Percentiles rank a stretch among this genome's conserved stretches.
These are phyloP conservation scores for Pseudomyrmex flavicornis DNA, from an alignment of 1,140 invertebrate genomes.

Conservation along the genomic window DNA sequence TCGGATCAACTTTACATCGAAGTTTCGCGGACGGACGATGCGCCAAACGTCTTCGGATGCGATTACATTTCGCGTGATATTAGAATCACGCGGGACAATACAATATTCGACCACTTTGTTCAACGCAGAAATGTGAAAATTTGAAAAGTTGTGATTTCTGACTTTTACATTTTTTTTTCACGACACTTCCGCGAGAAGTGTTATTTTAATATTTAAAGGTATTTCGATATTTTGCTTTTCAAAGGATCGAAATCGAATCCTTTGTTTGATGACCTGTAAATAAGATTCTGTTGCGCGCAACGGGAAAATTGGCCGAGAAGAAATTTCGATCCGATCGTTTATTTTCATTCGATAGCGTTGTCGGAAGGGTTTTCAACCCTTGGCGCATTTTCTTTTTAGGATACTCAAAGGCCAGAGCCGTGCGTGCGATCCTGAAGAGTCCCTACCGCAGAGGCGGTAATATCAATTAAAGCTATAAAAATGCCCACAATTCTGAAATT, in stretches of 20 bases:
- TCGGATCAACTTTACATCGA: slow-evolving; percentile 34
- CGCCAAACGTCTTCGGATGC: slow-evolving; percentile 14
- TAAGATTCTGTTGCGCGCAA: slow-evolving; percentile 14
- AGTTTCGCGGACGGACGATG: slow-evolving; percentile 19
- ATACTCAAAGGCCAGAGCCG: slow-evolving; percentile 44
- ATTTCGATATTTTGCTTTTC: not conserved
- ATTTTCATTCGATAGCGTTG: slow-evolving; percentile 22
- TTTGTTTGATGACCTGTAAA: not conserved
- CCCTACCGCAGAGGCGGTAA: slow-evolving; percentile 36
- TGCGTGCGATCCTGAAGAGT: slow-evolving; percentile 49
- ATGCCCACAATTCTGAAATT: slow-evolving; percentile 65
- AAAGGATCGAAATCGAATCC: not conserved
- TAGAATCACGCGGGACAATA: slow-evolving; percentile 9
- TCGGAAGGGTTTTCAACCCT: slow-evolving; percentile 51
- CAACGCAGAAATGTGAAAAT: not conserved
- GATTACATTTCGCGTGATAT: slow-evolving; percentile 22
- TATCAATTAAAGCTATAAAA: slow-evolving; percentile 66
- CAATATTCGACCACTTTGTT: not conserved
- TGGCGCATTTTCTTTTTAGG: slow-evolving; percentile 17
- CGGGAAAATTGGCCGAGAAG: slow-evolving; percentile 17
- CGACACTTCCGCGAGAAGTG: no score
- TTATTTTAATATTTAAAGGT: not conserved
- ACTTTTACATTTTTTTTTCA: not conserved
- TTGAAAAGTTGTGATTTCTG: not conserved
- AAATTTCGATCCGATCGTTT: slow-evolving; percentile 43